Percentiles rank a stretch among this genome's conserved stretches.
phyloP scores from a whole-genome alignment of 1,140 invertebrate genomes.

The Drosophila nikananu region DNA sequence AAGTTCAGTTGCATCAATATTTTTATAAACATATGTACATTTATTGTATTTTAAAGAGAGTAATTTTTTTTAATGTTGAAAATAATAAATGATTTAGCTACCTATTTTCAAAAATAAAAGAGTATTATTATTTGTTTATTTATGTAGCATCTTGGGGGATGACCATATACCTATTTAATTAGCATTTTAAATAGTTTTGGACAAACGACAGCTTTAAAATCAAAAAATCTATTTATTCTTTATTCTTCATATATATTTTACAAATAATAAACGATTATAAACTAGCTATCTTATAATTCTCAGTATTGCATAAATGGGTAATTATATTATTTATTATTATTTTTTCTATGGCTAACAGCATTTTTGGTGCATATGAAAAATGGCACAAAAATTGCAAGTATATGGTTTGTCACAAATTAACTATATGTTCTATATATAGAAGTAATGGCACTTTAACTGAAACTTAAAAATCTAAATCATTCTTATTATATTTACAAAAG shows the following conservation, averaged over 20 bases:
- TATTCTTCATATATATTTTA: slow-evolving; percentile 9
- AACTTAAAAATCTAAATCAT: slow-evolving; percentile 62
- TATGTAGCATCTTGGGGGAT: background rate
- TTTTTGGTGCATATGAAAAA: slow-evolving; percentile 19
- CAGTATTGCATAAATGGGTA: background rate
- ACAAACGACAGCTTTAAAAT: background rate
- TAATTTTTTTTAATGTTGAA: background rate
- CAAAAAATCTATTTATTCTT: background rate
- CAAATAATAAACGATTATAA: slow-evolving; percentile 13
- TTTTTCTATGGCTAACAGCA: slow-evolving; percentile 9
- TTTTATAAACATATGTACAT: background rate
- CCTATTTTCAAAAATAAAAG: background rate
- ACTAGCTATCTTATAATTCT: slow-evolving; percentile 6
- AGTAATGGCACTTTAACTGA: slow-evolving; percentile 80
- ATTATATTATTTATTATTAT: slow-evolving; percentile 2
- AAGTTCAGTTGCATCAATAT: background rate
- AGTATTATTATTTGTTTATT: background rate
- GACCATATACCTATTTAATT: background rate
- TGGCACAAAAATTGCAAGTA: slow-evolving; percentile 20
- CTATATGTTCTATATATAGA: slow-evolving; percentile 7
- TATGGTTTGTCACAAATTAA: slow-evolving; percentile 12
- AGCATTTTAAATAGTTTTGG: background rate
- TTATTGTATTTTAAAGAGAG: background rate
- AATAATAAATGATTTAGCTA: background rate
- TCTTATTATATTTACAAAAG: slow-evolving; percentile 42